Evolutionary conservation across 2,113 vertebrate species (phyloP), one percentile per base, ranked within the genome.

Genomic region (Nymphicus hollandicus): DNA sequence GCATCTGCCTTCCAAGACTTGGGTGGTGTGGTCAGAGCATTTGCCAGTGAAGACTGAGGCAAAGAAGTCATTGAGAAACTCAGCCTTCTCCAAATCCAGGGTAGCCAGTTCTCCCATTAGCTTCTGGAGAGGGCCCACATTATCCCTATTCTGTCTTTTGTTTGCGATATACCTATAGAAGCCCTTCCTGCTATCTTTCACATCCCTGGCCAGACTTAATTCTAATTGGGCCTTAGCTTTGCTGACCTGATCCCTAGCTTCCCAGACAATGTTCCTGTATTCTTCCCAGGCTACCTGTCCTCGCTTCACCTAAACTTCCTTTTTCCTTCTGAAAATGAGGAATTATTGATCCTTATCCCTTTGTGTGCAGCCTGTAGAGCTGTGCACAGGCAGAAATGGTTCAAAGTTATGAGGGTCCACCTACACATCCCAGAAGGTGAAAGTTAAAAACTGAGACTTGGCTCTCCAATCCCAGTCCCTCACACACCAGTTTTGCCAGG

Each of bases 51-150:
- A 58, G 55, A n/a, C 33, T n/a, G 55, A n/a, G 13, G 33, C 33
- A n/a, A 58, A 58, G 55, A 23, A n/a, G 33, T 58, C 13, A 22
- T 23, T n/a, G 33, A n/a, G 55, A 58, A 58, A 20, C 55, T 58
- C 33, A 58, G 55, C 33, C 33, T 58, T 58, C 55, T 58, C 55
- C 55, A 58, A n/a, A 58, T 58, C 8, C 55, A 58, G 20, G 33
- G 55, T 58, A 58, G 55, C 55, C 55, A 58, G 20, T n/a, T 58
- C 55, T 58, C 33, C 20, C 33, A 10, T 14, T n/a, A 58, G 55
- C 13, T n/a, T n/a, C 55, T 58, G 33, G 55, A 1, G 1, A n/a
- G 33, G 33, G 33, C 9, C 13, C 1, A 4, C 33, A 58, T 23
- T n/a, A n/a, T n/a, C 56, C 33, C 22, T n/a, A 58, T 20, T n/a